phyloP scores from a whole-genome alignment of 2,113 vertebrate genomes.

The Mesitornis unicolor region DNA sequence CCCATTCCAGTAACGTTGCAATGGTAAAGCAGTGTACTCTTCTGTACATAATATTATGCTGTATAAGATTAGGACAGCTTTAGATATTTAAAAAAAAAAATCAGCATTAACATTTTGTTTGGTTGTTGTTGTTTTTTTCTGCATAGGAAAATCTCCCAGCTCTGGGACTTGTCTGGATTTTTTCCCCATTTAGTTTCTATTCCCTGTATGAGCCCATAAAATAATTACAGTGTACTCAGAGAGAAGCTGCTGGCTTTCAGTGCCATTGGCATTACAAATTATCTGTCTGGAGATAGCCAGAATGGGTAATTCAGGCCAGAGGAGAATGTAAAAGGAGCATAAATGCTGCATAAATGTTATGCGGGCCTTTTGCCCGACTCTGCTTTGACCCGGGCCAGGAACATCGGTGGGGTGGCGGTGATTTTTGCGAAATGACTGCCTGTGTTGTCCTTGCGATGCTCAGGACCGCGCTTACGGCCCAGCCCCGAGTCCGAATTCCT shows the following conservation, averaged over 20 bases:
- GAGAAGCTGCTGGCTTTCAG: neutral
- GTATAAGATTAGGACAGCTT: neutral
- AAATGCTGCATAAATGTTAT: neutral
- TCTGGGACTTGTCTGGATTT: neutral
- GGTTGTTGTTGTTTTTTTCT: neutral
- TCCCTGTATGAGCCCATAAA: neutral
- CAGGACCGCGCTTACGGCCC: fast-evolving
- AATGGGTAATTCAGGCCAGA: neutral
- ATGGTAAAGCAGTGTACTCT: neutral
- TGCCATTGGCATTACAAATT: neutral
- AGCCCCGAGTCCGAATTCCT: neutral
- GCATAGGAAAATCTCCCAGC: neutral
- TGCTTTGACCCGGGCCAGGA: neutral
- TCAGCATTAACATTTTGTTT: neutral
- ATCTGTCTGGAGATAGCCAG: neutral
- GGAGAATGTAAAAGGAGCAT: neutral
- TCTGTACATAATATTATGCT: neutral
- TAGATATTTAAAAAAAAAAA: neutral
- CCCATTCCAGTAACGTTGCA: neutral
- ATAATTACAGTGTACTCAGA: neutral
- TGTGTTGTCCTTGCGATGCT: neutral
- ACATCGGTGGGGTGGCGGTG: neutral
- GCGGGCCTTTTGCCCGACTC: neutral
- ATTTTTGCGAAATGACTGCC: neutral
- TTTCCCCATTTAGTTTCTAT: neutral